phyloP scores from a whole-genome alignment of 2,797 vertebrate species.

The Triplophysa yarkandensis region DNA sequence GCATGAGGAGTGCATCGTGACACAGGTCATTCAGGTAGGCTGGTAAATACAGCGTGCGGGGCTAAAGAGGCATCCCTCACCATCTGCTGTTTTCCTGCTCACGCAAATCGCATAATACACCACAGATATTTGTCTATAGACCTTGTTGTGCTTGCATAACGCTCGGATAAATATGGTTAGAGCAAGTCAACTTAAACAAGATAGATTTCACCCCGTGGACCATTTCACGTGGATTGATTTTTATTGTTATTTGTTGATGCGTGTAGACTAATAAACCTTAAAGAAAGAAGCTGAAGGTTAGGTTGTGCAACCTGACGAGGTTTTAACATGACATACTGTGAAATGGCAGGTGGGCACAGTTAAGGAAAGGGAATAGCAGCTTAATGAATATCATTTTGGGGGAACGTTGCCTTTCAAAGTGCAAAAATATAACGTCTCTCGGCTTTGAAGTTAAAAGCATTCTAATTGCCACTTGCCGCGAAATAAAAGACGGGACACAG shows the following conservation, averaged over 20 bases:
- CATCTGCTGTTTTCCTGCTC: conserved; percentile 85
- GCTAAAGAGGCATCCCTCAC: conserved; percentile 70
- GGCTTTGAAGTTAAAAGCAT: conserved; percentile 59
- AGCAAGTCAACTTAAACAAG: conserved; percentile 47
- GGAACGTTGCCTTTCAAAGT: conserved; percentile 12
- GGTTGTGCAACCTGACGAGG: neutral
- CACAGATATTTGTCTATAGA: conserved; percentile 58
- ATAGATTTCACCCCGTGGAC: conserved; percentile 26
- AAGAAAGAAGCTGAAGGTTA: neutral
- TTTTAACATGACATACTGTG: neutral
- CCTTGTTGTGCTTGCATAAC: conserved; percentile 58
- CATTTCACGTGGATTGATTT: conserved; percentile 13
- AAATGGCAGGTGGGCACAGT: neutral
- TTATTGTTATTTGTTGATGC: neutral
- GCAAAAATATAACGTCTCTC: conserved; percentile 34
- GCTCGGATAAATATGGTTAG: conserved; percentile 59
- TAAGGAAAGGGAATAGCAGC: conserved; percentile 15
- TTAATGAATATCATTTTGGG: conserved; percentile 31
- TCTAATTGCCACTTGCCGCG: conserved; percentile 54
- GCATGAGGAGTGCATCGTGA: conserved; percentile 67
- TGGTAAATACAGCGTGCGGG: conserved; percentile 69
- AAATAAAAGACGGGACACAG: conserved; percentile 41
- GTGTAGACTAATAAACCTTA: conserved; percentile 28
- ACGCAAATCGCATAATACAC: conserved; percentile 57
- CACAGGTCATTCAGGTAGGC: conserved; percentile 77